These are phyloP conservation scores for Tragelaphus imberbis DNA, from an alignment of 2,113 vertebrate genomes.

Conservation along the genomic window DNA sequence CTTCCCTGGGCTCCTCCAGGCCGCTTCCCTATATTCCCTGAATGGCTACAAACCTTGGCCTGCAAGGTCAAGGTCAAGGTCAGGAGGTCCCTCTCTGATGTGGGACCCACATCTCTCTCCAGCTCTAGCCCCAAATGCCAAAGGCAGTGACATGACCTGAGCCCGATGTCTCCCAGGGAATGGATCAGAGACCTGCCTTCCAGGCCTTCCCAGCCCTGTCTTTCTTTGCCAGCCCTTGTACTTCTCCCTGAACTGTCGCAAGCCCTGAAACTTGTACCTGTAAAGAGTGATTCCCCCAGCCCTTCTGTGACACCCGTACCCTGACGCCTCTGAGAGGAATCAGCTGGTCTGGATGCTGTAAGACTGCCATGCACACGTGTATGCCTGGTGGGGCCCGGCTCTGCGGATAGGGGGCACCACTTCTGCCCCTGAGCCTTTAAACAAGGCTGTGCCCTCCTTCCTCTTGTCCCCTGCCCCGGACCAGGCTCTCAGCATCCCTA, in stretches of 20 bases:
- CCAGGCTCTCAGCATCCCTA: not conserved
- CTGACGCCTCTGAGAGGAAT: fast-evolving
- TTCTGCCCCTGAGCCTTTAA: not conserved
- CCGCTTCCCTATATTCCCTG: not conserved
- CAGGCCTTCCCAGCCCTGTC: not conserved
- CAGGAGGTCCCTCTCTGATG: not conserved
- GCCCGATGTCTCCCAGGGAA: not conserved
- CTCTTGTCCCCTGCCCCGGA: not conserved
- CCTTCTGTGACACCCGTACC: not conserved
- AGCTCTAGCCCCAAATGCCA: not conserved
- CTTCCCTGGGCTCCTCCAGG: not conserved
- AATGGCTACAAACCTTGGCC: not conserved
- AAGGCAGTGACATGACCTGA: not conserved
- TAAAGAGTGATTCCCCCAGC: not conserved
- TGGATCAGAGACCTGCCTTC: not conserved
- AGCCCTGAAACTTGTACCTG: not conserved
- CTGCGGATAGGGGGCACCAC: not conserved
- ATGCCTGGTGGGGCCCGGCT: not conserved
- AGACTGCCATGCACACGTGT: not conserved
- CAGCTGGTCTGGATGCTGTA: not conserved
- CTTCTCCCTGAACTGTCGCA: not conserved
- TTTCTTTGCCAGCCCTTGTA: not conserved
- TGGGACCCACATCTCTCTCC: not conserved
- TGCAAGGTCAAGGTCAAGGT: not conserved
- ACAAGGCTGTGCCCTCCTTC: not conserved